Base-by-base conservation (phyloP, 2,797 vertebrate species). In the Notolabrus celidotus region DNA sequence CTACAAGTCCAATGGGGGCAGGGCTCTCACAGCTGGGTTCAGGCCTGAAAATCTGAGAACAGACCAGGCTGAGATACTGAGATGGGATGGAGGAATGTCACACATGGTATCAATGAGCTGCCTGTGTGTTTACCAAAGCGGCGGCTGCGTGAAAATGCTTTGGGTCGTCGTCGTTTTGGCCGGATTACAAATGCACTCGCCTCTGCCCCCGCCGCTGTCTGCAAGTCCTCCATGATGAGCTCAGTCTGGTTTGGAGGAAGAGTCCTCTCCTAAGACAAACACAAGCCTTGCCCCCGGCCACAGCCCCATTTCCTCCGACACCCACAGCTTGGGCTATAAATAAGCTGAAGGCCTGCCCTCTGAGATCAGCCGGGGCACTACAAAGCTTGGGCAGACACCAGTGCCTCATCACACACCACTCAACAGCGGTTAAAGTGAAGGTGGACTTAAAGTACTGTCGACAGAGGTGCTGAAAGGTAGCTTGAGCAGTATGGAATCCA, bases 81-180 rank as follows among this genome's bases (percentile, higher is more conserved):
- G 88, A 91, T 74, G 83, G 70, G 84, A 84, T 74, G 71, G 83
- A 84, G 90, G 93, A 92, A 93, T 93, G 89, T 93, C 89, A 89
- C 92, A 93, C 90, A 80, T 89, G 86, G 88, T 70, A 81, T 92
- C 90, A 92, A 92, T 84, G 87, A 90, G 79, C 80, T 53, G 78
- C 64, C 83, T 88, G 80, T 84, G 74, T 91, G 88, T 92, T 90
- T 86, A 92, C 86, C 81, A 80, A 89, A 87, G 83, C 16, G 22
- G 84, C 61, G 82, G 73, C 80, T 67, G 80, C 42, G 63, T 60
- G 79, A 87, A 89, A 89, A 86, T 38, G 47, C 77, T 79, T 78
- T 78, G 79, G 85, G 79, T 77, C 69, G 41, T 45, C 20, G 66
- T 88, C 84, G 83, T 88, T 88, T 85, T 82, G 86, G 65, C 71